Evolutionary conservation across 2,888 invertebrate genomes (phyloP), one percentile per base, ranked within the genome.

Genomic region (Anorthoa munda): DNA sequence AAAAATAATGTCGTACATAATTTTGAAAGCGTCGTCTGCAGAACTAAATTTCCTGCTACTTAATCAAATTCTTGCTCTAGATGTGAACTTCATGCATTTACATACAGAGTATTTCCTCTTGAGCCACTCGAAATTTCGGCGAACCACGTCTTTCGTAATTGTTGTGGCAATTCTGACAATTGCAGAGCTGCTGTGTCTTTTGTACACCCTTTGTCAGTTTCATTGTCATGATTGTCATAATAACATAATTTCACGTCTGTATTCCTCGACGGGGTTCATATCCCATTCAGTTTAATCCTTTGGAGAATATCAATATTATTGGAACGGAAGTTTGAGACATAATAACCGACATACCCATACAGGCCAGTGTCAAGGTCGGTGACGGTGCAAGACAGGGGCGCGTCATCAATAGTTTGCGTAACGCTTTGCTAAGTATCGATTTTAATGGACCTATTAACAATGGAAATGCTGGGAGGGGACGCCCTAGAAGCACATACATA

Each of bases 61-160:
- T 72, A 81, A 81, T 81, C 81, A 72, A 69, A 81, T 80, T 75
- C 70, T 80, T 66, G 65, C 50, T 80, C 56, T 53, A 67, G 48
- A 46, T 66, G 55, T 58, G 63, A 69, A 74, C 59, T 66, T 74
- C 69, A 69, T 72, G 13, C 72, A 81, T 81, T 81, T 61, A 69
- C 82, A 81, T 81, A 75, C 66, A 78, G 70, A 78, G 58, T 65
- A 78, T 81, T 81, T 81, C 78, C 78, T 75, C 50, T 64, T 50
- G 56, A 45, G 74, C 51, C 31, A 56, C 81, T 76, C 55, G 50
- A 66, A 26, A 61, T 71, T 80, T 71, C 31, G 51, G 21, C 51
- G 46, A 50, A n/a, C 67, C 55, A 65, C 50, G 26, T 51, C 61
- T 66, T 80, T 71, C 53, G 51, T 75, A 63, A 78, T 73, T 72